Conservation (phyloP, 2,888 invertebrate species). For the Cerceris rybyensis region DNA sequence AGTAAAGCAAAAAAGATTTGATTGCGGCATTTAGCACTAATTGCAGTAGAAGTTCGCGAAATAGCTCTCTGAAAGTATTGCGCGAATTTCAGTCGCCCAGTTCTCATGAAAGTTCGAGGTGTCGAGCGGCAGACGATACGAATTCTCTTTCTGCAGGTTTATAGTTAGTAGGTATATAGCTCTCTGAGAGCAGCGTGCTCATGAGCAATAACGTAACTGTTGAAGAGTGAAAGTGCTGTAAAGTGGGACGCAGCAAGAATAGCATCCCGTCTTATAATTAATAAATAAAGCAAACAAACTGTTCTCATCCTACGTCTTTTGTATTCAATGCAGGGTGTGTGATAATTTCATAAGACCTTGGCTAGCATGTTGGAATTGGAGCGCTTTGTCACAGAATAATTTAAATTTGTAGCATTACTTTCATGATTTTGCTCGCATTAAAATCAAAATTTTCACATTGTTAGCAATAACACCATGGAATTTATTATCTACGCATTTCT, state of each 20-base stretch:
- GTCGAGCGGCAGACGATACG: conserved; percentile 56
- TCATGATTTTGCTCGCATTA: not conserved
- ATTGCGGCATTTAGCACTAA: conserved; percentile 45
- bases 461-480: not conserved
- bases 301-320: conserved; percentile 36
- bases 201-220: conserved; percentile 79
- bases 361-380: conserved; percentile 19
- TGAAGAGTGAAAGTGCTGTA: conserved; percentile 80
- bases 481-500: not conserved
- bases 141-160: conserved; percentile 44
- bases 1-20: not conserved
- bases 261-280: conserved; percentile 71
- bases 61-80: conserved; percentile 48
- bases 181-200: conserved; percentile 62
- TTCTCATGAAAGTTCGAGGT: conserved; percentile 64
- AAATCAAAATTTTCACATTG: not conserved
- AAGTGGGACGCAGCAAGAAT: conserved; percentile 73
- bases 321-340: conserved; percentile 33
- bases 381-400: conserved; percentile 17
- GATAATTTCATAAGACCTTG: conserved; percentile 58
- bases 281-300: conserved; percentile 70
- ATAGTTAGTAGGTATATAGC: conserved; percentile 48
- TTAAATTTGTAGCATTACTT: conserved; percentile 4
- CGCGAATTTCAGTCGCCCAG: conserved; percentile 55
- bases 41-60: conserved; percentile 60